Conservation (phyloP, 2,888 invertebrate species). For the Cryptosula pallasiana region DNA sequence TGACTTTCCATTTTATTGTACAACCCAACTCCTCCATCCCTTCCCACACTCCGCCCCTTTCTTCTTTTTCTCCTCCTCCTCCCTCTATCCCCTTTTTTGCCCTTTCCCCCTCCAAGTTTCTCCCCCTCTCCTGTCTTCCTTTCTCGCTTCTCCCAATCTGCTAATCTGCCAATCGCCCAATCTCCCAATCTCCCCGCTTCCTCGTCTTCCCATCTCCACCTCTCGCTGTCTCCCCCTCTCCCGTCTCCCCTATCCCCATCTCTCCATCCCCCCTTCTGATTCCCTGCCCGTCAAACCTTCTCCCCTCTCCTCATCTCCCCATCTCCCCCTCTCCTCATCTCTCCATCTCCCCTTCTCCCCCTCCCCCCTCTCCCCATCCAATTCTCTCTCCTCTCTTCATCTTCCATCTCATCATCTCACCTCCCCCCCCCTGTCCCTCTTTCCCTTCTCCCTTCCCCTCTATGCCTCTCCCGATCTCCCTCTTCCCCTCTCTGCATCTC, state of each 20-base stretch:
- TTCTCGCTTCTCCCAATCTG: too few species aligned
- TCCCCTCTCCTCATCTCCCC: background rate
- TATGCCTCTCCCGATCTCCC: background rate
- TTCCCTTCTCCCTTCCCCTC: constrained; percentile 16
- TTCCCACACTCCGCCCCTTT: too few species aligned
- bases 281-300: background rate
- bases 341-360: too few species aligned
- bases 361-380: background rate
- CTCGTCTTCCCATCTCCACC: background rate
- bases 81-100: too few species aligned
- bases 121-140: too few species aligned
- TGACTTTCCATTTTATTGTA: too few species aligned
- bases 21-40: too few species aligned
- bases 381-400: background rate
- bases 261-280: background rate
- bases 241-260: background rate
- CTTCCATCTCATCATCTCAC: background rate
- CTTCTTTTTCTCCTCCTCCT: too few species aligned
- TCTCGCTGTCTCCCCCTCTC: too few species aligned
- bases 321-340: background rate
- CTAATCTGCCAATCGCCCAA: too few species aligned
- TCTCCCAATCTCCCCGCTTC: too few species aligned
- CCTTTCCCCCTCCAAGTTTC: too few species aligned
- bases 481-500: constrained; percentile 23
- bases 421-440: background rate